A percentile compares a stretch with the other conserved stretches of the same genome.
Conservation (phyloP, 2,113 vertebrate species). For the Nycticryphes semicollaris region DNA sequence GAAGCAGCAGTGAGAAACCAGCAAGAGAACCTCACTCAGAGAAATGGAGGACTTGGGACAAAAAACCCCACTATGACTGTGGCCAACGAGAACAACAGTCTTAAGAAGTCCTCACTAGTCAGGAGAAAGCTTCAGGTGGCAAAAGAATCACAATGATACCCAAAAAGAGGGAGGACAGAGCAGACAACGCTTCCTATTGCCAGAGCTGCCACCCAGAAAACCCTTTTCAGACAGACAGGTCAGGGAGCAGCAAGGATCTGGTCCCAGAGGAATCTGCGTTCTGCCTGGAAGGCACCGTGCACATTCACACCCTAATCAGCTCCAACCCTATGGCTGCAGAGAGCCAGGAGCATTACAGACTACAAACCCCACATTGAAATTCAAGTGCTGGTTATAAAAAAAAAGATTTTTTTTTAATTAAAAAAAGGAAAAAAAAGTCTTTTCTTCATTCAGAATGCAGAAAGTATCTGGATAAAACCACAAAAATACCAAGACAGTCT, state of each 20-base stretch:
- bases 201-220: not conserved
- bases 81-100: not conserved
- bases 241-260: not conserved
- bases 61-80: not conserved
- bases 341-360: not conserved
- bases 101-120: not conserved
- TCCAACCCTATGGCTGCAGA: not conserved
- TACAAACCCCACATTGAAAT: not conserved
- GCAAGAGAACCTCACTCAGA: not conserved
- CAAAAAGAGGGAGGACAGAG: not conserved
- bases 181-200: not conserved
- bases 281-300: fast-evolving
- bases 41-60: not conserved
- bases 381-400: not conserved
- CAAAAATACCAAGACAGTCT: not conserved
- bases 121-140: not conserved
- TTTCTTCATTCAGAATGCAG: not conserved
- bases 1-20: not conserved
- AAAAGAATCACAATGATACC: not conserved
- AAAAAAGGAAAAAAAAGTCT: not conserved
- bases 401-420: not conserved
- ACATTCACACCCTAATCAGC: fast-evolving
- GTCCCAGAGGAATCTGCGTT: not conserved
- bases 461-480: not conserved
- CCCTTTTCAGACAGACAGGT: not conserved